phyloP scores from a whole-genome alignment of 1,140 invertebrate species.

The Habropoda laboriosa region DNA sequence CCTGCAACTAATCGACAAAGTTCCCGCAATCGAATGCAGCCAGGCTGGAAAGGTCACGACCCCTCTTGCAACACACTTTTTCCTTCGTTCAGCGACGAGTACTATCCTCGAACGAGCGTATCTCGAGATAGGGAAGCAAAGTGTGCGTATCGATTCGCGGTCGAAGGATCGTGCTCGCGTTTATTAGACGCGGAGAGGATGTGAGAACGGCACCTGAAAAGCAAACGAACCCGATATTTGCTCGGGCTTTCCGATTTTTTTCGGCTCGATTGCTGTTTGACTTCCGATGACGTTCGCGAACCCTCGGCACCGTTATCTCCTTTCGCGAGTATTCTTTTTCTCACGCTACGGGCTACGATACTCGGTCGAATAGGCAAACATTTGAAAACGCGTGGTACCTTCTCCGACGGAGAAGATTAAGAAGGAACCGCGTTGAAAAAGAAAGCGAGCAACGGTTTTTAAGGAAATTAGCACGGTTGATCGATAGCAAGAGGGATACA shows the following conservation, averaged over 20 bases:
- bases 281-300: conserved; percentile 36
- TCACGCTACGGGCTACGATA: conserved; percentile 2
- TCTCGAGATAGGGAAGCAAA: conserved; percentile 15
- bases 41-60: neutral
- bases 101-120: neutral
- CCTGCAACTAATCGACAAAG: neutral
- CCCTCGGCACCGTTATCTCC: conserved; percentile 20
- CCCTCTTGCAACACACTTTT: neutral
- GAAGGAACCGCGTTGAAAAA: neutral
- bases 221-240: conserved; percentile 52
- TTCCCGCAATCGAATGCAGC: neutral
- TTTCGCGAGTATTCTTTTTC: conserved; percentile 24
- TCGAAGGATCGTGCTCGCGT: conserved; percentile 1
- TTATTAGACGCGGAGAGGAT: conserved; percentile 31
- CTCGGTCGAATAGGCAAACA: neutral
- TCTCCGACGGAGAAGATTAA: neutral
- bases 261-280: conserved; percentile 32
- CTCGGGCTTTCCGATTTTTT: conserved; percentile 38
- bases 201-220: conserved; percentile 64
- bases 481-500: neutral
- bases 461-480: neutral
- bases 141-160: conserved; percentile 16
- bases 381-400: no score
- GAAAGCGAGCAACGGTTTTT: neutral
- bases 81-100: neutral